Conservation (phyloP, 2,113 vertebrate species). For the Platysternon megacephalum region DNA sequence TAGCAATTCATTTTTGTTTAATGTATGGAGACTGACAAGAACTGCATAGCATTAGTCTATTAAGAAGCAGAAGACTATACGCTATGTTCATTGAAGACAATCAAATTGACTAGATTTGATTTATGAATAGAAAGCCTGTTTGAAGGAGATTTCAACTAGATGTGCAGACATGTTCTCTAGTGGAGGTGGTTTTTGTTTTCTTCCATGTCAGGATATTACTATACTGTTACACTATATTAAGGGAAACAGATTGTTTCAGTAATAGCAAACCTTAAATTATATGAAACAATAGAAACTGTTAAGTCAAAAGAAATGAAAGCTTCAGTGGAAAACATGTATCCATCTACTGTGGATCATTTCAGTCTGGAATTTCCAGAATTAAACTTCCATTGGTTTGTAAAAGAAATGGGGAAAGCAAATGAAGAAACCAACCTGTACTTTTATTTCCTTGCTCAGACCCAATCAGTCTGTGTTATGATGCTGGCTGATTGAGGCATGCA, state of each 20-base stretch:
- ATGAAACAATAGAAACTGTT: background rate
- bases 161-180: background rate
- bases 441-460: background rate
- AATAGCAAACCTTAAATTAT: background rate
- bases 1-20: background rate
- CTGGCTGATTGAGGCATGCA: background rate
- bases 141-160: background rate
- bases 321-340: background rate
- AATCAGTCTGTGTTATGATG: background rate
- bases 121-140: background rate
- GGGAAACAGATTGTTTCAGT: background rate
- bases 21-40: slow-evolving; percentile 36
- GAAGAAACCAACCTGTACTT: background rate
- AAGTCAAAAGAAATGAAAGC: background rate
- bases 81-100: background rate
- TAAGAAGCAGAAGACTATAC: background rate
- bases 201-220: background rate
- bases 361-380: background rate
- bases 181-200: background rate
- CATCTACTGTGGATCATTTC: background rate
- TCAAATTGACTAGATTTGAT: background rate
- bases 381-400: background rate
- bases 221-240: background rate
- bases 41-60: background rate
- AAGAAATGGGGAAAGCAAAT: background rate